These are phyloP conservation scores for Andrena dorsata DNA, from an alignment of 2,888 invertebrate genomes.

Conservation along the genomic window DNA sequence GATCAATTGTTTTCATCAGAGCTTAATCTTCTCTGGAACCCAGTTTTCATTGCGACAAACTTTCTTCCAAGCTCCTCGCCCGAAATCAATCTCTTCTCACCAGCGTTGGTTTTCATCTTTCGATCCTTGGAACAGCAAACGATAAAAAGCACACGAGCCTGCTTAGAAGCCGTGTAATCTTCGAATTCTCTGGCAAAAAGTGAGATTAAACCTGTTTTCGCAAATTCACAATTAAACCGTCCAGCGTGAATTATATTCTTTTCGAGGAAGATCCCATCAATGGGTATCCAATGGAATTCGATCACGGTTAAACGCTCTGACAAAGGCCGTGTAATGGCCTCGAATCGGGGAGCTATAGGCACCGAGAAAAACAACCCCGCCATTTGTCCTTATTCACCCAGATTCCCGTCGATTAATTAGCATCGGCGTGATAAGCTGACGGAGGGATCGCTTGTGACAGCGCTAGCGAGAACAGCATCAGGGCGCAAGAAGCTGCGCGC, in stretches of 20 bases:
- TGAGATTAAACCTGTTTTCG: no score
- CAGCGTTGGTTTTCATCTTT: no score
- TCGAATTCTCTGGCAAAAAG: no score
- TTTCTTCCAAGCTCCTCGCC: no score
- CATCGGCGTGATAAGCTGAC: slow-evolving; percentile 68
- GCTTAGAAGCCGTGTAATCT: no score
- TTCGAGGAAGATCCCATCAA: neutral
- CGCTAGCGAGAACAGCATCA: slow-evolving; percentile 43
- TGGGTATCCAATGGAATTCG: slow-evolving; percentile 1
- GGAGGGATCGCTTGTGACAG: slow-evolving; percentile 59
- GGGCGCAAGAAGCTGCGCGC: slow-evolving; percentile 67
- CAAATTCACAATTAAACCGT: neutral
- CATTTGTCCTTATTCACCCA: slow-evolving; percentile 47
- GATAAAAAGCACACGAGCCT: no score
- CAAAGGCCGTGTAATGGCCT: neutral
- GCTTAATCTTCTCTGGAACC: no score
- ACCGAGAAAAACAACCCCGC: slow-evolving; percentile 19
- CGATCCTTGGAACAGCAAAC: no score
- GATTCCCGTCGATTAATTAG: slow-evolving; percentile 58
- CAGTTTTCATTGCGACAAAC: no score
- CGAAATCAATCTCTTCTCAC: no score
- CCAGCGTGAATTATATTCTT: neutral
- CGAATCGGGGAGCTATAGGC: neutral
- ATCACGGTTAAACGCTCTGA: neutral
- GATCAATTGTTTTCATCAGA: no score